Evolutionary conservation across 1,140 invertebrate species (phyloP), one percentile per base, ranked within the genome.

Genomic region (Lordiphosa stackelbergi): DNA sequence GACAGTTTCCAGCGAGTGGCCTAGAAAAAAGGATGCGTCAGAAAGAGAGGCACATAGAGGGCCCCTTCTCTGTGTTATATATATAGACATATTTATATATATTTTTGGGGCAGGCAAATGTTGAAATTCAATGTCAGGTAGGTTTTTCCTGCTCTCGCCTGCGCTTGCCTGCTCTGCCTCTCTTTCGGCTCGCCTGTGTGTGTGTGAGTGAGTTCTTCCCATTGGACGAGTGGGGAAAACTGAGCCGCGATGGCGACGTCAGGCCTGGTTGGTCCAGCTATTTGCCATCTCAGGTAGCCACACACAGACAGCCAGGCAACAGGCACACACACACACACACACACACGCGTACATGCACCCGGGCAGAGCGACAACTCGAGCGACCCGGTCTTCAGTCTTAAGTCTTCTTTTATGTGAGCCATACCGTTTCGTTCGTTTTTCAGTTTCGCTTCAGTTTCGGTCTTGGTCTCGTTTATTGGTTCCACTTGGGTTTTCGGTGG

Each of bases 131-230:
- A 31, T 31, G 19, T 43, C 55, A 58, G 61, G 55, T 64, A 59
- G 43, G 19, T 38, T 31, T 31, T 31, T 31, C 28, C 28, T 31
- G 28, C 28, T 11, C 22, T 28, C n/a, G 6, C 22, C 28, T 7
- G 4, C 22, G 22, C 42, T 12, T 10, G 16, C 41, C 22, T 2
- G 24, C 42, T 45, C 24, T 45, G 5, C 12, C 22, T 7, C 42
- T 22, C n/a, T 45, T 24, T 24, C 22, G n/a, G 8, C 9, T 54
- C 22, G 28, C 22, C 9, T 28, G 47, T 43, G n/a, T 42, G 47
- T 37, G 16, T 37, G 54, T 69, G 66, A 69, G 66, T 69, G 62
- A 61, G 60, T 56, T 61, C 48, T 53, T 69, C 42, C 52, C 62
- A 69, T 69, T 69, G 66, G 66, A 46, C 47, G 43, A 42, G 36